Evolutionary conservation across 2,888 invertebrate genomes (phyloP), one percentile per base, ranked within the genome.

Genomic region (Morpho deidamia): DNA sequence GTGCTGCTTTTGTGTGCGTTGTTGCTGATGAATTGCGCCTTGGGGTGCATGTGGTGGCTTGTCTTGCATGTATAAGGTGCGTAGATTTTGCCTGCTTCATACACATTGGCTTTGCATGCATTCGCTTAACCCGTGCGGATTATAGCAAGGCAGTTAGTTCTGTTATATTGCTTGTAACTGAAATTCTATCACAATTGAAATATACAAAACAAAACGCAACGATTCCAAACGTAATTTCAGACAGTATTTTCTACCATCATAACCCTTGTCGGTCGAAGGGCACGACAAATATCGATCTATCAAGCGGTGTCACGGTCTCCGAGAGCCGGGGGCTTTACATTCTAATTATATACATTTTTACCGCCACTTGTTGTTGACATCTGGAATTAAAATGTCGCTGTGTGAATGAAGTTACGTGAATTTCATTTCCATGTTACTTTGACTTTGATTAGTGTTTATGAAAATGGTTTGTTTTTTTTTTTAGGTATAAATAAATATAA

Each of bases 271-370:
- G 47, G 43, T 43, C 58, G 58, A 55, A 59, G 58, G 59, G 63
- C 74, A 72, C 73, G 71, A 70, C 66, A 74, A 69, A 67, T 69
- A 76, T 74, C 69, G 73, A 76, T 75, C 74, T 59, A 64, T 74
- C 71, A 74, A 56, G 60, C 48, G 53, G 60, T 53, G 65, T 62
- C 64, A 58, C 53, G 60, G 62, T 53, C 63, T 62, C 60, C 61
- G 47, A 50, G 48, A 33, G 32, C 40, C 12, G 39, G 47, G 56
- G 56, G 58, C 51, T 61, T 60, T 61, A 56, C 58, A 58, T 58
- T 63, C 50, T 59, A 60, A 59, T 59, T 52, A 60, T 50, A 40
- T 14, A 50, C 42, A 52, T 49, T 56, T 56, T 47, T 42, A 39
- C n/a, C 50, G 35, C n/a, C 8, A 14, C 34, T 32, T 5, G 37